Evolutionary conservation across 2,888 invertebrate genomes (phyloP).

Genomic region (Phengaris arion): DNA sequence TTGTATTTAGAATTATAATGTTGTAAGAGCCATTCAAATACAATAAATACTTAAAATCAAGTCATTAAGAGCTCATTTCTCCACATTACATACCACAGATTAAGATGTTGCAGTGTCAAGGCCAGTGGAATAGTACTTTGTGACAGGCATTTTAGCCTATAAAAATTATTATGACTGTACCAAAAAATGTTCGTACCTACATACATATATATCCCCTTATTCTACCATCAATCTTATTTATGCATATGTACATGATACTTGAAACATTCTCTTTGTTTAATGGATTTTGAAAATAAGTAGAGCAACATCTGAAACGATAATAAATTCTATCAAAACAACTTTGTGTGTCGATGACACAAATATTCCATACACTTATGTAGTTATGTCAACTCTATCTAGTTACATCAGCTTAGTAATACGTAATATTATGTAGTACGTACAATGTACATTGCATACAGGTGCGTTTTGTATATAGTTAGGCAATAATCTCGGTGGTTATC

Average conservation of each 20-base stretch:
- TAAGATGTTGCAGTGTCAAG: neutral
- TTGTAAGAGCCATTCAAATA: neutral
- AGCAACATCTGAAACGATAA: neutral
- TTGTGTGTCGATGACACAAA: neutral
- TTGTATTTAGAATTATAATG: neutral
- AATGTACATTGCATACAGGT: neutral
- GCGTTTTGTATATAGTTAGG: neutral
- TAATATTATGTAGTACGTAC: neutral
- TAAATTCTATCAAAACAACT: conserved; percentile 2
- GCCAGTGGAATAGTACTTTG: neutral
- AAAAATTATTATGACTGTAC: neutral
- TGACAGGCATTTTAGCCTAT: neutral
- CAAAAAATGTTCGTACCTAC: too few relatives aligned
- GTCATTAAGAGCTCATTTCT: neutral
- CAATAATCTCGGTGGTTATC: neutral
- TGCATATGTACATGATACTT: neutral
- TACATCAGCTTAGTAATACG: neutral
- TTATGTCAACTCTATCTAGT: conserved; percentile 11
- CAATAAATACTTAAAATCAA: neutral
- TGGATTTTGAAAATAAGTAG: neutral
- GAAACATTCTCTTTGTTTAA: neutral
- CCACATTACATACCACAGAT: neutral
- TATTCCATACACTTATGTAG: neutral
- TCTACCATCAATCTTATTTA: too few relatives aligned
- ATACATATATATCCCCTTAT: too few relatives aligned